phyloP scores from a whole-genome alignment of 2,888 invertebrate species.

The Operophtera brumata region DNA sequence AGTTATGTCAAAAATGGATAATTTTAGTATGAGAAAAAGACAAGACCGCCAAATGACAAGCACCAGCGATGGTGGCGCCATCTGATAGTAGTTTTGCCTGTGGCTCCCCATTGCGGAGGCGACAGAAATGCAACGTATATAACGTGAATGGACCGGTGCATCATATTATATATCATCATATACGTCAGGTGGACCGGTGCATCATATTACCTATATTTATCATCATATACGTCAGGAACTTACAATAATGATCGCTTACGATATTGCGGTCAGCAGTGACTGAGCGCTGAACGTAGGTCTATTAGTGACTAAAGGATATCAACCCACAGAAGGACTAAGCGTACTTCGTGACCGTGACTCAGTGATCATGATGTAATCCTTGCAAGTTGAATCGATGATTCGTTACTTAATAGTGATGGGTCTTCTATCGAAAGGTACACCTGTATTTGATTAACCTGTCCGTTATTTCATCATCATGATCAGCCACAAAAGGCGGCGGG shows the following conservation, averaged over 20 bases:
- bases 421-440: neutral
- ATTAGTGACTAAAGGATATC: slow-evolving; percentile 70
- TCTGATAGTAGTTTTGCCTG: no score
- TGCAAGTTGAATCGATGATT: slow-evolving; percentile 70
- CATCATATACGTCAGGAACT: slow-evolving; percentile 46
- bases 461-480: no score
- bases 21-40: no score
- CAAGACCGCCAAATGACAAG: no score
- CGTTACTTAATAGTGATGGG: slow-evolving; percentile 53
- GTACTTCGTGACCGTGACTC: slow-evolving; percentile 69
- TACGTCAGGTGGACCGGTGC: slow-evolving; percentile 44
- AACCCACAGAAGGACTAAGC: slow-evolving; percentile 67
- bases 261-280: slow-evolving; percentile 63
- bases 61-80: no score
- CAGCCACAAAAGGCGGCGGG: no score
- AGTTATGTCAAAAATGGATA: no score
- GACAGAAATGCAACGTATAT: slow-evolving; percentile 30
- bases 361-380: slow-evolving; percentile 75
- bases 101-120: slow-evolving; percentile 43
- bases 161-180: slow-evolving; percentile 42
- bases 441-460: no score
- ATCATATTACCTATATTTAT: slow-evolving; percentile 41
- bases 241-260: slow-evolving; percentile 31
- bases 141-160: slow-evolving; percentile 26
- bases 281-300: slow-evolving; percentile 38